Conservation (phyloP, 2,113 vertebrate genomes). For the Crotalus horridus region DNA sequence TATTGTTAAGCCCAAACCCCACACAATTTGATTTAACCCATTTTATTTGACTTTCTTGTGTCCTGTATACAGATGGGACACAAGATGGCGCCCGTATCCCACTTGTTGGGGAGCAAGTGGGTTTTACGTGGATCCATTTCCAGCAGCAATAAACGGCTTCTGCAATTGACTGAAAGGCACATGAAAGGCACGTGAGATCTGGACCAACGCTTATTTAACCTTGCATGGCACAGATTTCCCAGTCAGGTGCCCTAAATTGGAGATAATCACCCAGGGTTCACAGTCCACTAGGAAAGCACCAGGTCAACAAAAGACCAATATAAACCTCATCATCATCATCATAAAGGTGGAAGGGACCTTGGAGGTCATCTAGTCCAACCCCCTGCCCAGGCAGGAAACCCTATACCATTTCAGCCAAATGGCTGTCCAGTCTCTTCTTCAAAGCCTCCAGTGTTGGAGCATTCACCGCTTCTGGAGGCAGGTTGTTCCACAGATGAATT, state of each 20-base stretch:
- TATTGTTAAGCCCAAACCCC: neutral
- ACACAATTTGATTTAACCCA: neutral
- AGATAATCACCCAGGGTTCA: neutral
- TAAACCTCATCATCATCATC: neutral
- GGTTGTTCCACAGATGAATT: no score
- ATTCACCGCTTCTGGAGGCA: no score
- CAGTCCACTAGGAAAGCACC: neutral
- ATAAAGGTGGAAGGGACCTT: no score
- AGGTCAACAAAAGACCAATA: neutral
- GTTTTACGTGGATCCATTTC: neutral
- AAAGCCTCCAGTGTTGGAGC: no score
- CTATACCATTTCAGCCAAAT: no score
- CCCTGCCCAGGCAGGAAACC: no score
- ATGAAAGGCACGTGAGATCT: neutral
- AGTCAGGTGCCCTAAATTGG: neutral
- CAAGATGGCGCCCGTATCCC: neutral
- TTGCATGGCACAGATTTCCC: neutral
- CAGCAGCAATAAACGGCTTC: neutral
- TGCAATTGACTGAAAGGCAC: neutral
- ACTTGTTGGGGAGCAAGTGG: neutral
- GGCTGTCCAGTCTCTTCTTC: no score
- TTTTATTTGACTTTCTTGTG: neutral
- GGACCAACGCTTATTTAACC: neutral
- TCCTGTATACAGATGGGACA: neutral
- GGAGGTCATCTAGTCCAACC: no score